These are phyloP conservation scores for Therioaphis trifolii DNA, from an alignment of 2,888 invertebrate genomes.

Conservation along the genomic window DNA sequence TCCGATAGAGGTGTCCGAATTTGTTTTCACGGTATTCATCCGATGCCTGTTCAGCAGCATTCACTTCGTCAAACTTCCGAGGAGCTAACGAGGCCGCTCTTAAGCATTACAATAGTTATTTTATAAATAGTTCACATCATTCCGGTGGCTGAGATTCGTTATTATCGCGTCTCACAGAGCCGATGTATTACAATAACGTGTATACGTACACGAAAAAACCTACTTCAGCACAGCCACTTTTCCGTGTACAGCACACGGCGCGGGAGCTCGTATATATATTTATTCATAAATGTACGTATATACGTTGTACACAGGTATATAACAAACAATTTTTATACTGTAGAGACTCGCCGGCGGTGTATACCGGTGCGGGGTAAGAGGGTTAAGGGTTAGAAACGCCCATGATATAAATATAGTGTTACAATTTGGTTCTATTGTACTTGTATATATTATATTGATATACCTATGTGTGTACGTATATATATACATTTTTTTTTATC, in stretches of 20 bases:
- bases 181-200: background rate
- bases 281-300: background rate
- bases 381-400: no score
- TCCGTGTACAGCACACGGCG: background rate
- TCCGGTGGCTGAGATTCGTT: slow-evolving; percentile 36
- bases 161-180: slow-evolving; percentile 2
- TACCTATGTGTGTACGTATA: no score
- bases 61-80: slow-evolving; percentile 20
- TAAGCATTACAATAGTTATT: slow-evolving; percentile 17
- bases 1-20: slow-evolving; percentile 32
- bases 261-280: background rate
- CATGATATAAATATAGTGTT: no score
- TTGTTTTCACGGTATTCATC: slow-evolving; percentile 37
- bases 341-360: no score
- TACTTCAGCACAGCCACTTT: slow-evolving; percentile 1
- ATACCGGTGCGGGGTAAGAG: no score
- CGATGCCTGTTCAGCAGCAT: slow-evolving; percentile 10
- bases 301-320: background rate
- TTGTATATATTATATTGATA: no score
- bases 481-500: no score
- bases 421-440: no score
- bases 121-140: slow-evolving; percentile 39
- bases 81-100: slow-evolving; percentile 38
- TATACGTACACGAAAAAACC: no score
- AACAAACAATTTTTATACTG: no score